A percentile compares a stretch with the other conserved stretches of the same genome.
These are phyloP conservation scores for Macrosiphum euphorbiae DNA, from an alignment of 2,888 invertebrate species.

Conservation along the genomic window DNA sequence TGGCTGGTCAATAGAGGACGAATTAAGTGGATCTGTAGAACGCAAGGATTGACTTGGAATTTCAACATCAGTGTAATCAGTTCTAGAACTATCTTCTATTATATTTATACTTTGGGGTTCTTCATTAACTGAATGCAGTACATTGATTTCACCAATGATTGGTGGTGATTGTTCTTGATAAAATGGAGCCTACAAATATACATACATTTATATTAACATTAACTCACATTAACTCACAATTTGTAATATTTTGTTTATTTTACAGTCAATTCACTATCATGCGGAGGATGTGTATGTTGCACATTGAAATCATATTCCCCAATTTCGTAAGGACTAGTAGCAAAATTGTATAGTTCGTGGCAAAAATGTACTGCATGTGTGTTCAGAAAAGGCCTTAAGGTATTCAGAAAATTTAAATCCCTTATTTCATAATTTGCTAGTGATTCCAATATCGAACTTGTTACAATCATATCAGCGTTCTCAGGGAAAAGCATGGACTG, in stretches of 20 bases:
- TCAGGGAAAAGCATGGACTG: fast-evolving
- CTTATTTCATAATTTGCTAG: slow-evolving; percentile 42
- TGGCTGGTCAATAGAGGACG: slow-evolving; percentile 31
- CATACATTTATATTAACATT: background rate
- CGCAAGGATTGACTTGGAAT: slow-evolving; percentile 6
- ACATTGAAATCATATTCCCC: slow-evolving; percentile 78
- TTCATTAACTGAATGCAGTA: slow-evolving; percentile 37
- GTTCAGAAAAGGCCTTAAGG: slow-evolving; percentile 74
- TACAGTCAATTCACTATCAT: background rate
- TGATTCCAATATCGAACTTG: background rate
- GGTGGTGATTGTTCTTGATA: background rate
- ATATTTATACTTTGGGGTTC: background rate
- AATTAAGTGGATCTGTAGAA: background rate
- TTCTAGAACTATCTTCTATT: slow-evolving; percentile 15
- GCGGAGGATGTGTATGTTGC: background rate
- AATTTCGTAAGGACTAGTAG: slow-evolving; percentile 88
- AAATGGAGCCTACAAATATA: background rate
- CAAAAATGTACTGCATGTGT: slow-evolving; percentile 86
- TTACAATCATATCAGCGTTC: background rate
- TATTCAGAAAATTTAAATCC: background rate
- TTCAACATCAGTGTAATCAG: slow-evolving; percentile 46
- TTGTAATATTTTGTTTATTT: background rate
- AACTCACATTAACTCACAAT: too few relatives aligned
- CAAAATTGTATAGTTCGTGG: slow-evolving; percentile 89
- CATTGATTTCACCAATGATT: too few relatives aligned